A percentile compares a stretch with the other conserved stretches of the same genome.
Evolutionary conservation across 2,797 vertebrate species (phyloP).

Genomic region (Acanthornis magna): DNA sequence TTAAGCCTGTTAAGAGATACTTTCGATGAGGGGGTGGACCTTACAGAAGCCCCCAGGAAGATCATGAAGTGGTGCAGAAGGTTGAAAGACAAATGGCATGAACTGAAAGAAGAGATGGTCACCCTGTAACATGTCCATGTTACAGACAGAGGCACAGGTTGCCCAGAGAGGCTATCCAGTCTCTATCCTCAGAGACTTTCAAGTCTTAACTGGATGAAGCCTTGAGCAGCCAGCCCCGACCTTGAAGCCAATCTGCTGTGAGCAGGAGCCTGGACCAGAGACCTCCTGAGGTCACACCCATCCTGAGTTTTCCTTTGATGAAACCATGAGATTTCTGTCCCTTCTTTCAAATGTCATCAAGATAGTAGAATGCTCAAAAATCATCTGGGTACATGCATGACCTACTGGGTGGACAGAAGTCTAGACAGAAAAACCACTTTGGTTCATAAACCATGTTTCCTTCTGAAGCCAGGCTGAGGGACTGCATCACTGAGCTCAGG

Average conservation of each 20-base stretch:
- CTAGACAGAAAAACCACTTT: background rate
- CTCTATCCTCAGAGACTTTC: background rate
- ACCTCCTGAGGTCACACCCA: background rate
- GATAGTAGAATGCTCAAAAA: background rate
- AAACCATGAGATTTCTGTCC: background rate
- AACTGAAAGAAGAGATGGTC: background rate
- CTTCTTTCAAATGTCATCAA: background rate
- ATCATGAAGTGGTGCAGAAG: background rate
- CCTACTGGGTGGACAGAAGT: background rate
- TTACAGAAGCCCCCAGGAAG: background rate
- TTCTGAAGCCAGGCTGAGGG: background rate
- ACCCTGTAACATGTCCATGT: background rate
- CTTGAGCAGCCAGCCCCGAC: background rate
- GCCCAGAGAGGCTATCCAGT: background rate
- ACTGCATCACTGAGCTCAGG: background rate
- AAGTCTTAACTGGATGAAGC: background rate
- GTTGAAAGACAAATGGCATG: background rate
- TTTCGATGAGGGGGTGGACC: fast-evolving
- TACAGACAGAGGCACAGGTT: background rate
- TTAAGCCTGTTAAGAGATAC: background rate
- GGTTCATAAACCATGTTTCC: background rate
- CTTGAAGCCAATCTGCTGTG: background rate
- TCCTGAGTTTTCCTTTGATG: background rate
- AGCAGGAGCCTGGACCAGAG: background rate
- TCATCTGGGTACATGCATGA: background rate